These are phyloP conservation scores for Cerastis leucographa DNA, from an alignment of 2,888 invertebrate genomes.

Conservation along the genomic window DNA sequence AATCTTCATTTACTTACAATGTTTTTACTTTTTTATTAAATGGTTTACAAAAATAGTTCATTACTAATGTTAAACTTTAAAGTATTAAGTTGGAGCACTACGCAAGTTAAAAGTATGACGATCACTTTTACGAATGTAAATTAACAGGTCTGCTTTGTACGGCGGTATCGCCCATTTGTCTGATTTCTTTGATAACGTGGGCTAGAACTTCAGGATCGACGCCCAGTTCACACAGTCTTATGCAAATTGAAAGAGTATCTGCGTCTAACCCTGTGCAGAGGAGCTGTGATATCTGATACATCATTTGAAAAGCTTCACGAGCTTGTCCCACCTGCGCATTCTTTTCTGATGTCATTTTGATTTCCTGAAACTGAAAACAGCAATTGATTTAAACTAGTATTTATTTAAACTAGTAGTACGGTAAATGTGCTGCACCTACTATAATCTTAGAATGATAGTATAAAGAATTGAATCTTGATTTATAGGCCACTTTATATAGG, in stretches of 20 bases:
- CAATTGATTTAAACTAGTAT: neutral
- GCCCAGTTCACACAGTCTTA: slow-evolving; percentile 95
- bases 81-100: slow-evolving; percentile 54
- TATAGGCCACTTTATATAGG: no score
- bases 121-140: slow-evolving; percentile 68
- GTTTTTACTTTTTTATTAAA: slow-evolving; percentile 1
- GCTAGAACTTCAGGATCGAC: slow-evolving; percentile 95
- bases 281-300: slow-evolving; percentile 94
- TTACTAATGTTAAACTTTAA: slow-evolving; percentile 8
- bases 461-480: slow-evolving; percentile 10
- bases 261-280: slow-evolving; percentile 94
- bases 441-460: slow-evolving; percentile 17
- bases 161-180: slow-evolving; percentile 90
- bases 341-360: slow-evolving; percentile 86
- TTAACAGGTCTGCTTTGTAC: slow-evolving; percentile 73
- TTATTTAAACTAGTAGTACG: neutral
- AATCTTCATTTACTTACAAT: slow-evolving; percentile 1
- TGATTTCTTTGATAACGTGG: slow-evolving; percentile 93
- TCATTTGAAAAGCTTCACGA: slow-evolving; percentile 93
- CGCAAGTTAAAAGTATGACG: neutral
- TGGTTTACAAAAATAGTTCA: slow-evolving; percentile 47
- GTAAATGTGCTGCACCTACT: neutral
- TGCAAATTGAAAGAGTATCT: slow-evolving; percentile 94
- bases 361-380: slow-evolving; percentile 44
- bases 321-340: slow-evolving; percentile 91